Evolutionary conservation across 2,797 vertebrate species (phyloP).

Genomic region (Hippoglossus hippoglossus): DNA sequence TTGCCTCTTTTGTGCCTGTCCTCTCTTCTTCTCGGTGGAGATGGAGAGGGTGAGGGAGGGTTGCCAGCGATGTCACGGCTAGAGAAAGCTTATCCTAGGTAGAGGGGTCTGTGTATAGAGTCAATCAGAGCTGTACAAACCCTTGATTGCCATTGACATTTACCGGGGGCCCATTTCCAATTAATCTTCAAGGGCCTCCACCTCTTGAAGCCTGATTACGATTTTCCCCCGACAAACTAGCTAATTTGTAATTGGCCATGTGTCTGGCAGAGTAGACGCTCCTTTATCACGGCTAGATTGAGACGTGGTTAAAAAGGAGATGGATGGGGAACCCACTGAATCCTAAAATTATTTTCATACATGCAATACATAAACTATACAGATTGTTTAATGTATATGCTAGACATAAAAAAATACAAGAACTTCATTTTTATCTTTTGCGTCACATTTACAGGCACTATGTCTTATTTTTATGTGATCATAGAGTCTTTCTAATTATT

Average conservation of each 20-base stretch:
- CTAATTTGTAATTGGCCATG: conserved; percentile 87
- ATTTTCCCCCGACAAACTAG: conserved; percentile 81
- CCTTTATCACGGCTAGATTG: conserved; percentile 77
- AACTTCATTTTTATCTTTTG: not conserved
- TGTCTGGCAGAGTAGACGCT: conserved; percentile 74
- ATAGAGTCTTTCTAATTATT: not conserved
- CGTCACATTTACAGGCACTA: not conserved
- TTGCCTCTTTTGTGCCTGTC: conserved; percentile 64
- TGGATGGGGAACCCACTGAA: conserved; percentile 41
- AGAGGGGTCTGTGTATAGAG: conserved; percentile 80
- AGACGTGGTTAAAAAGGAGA: conserved; percentile 57
- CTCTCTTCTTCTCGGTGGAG: conserved; percentile 54
- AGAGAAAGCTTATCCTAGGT: conserved; percentile 78
- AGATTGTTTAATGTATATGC: not conserved
- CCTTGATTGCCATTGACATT: conserved; percentile 88
- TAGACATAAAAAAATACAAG: not conserved
- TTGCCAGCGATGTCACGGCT: conserved; percentile 77
- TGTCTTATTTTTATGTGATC: no score
- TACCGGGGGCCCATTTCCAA: conserved; percentile 86
- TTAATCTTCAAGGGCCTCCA: conserved; percentile 89
- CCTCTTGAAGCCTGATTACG: conserved; percentile 87
- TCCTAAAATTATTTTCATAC: conserved; percentile 38
- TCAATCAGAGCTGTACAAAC: conserved; percentile 83
- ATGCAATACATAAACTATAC: not conserved
- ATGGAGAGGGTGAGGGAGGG: conserved; percentile 66